Conservation (phyloP, 2,113 vertebrate species). For the Rhineura floridana region DNA sequence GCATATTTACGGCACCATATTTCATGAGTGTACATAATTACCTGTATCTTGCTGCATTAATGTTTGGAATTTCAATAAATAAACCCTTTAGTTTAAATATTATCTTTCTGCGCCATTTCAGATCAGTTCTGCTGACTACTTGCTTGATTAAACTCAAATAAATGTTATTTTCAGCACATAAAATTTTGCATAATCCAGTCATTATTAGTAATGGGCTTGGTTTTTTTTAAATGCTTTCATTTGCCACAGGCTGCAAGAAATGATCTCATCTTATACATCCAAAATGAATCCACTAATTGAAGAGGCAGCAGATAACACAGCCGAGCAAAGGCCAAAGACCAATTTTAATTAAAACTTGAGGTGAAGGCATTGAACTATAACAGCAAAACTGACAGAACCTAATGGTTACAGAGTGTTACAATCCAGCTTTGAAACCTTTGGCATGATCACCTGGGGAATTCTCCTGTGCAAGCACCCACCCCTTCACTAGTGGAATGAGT, state of each 20-base stretch:
- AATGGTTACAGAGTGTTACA: background rate
- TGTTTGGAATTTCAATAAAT: slow-evolving; percentile 33
- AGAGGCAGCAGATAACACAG: background rate
- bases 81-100: slow-evolving; percentile 29
- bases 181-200: slow-evolving; percentile 52
- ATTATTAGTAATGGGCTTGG: slow-evolving; percentile 31
- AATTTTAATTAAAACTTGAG: slow-evolving; percentile 25
- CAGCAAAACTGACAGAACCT: slow-evolving; percentile 1
- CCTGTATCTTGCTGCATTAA: slow-evolving; percentile 20
- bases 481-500: background rate
- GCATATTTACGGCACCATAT: background rate
- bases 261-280: slow-evolving; percentile 46
- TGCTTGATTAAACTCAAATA: slow-evolving; percentile 39
- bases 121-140: slow-evolving; percentile 32
- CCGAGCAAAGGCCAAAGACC: background rate
- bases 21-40: background rate
- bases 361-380: background rate
- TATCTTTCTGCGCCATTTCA: slow-evolving; percentile 32
- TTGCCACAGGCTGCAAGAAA: slow-evolving; percentile 33
- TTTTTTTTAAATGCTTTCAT: slow-evolving; percentile 33
- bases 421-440: background rate
- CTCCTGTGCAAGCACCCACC: background rate
- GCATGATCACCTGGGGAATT: background rate
- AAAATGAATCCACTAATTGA: slow-evolving; percentile 33
- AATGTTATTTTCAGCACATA: slow-evolving; percentile 31